A percentile compares a stretch with the other conserved stretches of the same genome.
Conservation (phyloP, 2,113 vertebrate species). For the Glareola pratincola region DNA sequence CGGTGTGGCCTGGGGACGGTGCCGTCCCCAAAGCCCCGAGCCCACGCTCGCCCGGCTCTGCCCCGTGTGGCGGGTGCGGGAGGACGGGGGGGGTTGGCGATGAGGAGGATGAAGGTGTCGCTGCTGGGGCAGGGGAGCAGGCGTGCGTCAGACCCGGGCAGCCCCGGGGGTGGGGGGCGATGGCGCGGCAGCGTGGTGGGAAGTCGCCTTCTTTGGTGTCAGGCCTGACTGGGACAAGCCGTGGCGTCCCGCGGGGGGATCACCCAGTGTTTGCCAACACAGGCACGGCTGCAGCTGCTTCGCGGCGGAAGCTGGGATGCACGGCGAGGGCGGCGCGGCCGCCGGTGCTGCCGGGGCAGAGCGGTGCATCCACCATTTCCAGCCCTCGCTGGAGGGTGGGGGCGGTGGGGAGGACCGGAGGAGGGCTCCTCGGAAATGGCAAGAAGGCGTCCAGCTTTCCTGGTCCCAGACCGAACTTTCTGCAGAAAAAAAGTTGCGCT, state of each 20-base stretch:
- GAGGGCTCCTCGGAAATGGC: not conserved
- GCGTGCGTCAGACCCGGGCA: not conserved
- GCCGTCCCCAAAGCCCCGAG: not conserved
- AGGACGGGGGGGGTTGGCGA: too few species aligned
- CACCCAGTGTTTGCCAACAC: slow-evolving; percentile 59
- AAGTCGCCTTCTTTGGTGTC: not conserved
- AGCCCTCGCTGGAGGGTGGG: not conserved
- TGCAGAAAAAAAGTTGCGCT: not conserved
- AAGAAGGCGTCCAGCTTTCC: slow-evolving; percentile 49
- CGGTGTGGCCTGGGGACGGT: not conserved
- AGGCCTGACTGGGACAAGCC: slow-evolving; percentile 59
- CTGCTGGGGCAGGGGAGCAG: not conserved
- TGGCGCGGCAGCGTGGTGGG: not conserved
- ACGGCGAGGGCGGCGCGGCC: not conserved
- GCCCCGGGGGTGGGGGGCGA: not conserved
- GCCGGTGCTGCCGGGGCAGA: not conserved
- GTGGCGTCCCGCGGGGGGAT: slow-evolving; percentile 30
- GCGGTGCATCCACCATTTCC: not conserved
- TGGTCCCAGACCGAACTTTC: slow-evolving; percentile 42
- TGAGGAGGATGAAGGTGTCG: not conserved
- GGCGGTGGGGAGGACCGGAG: not conserved
- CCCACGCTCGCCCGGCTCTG: not conserved
- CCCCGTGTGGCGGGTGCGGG: fast-evolving
- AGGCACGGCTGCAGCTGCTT: slow-evolving; percentile 69
- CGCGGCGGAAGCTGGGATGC: not conserved